Evolutionary conservation across 2,888 invertebrate species (phyloP), one percentile per base, ranked within the genome.

Genomic region (Microctonus hyperodae): DNA sequence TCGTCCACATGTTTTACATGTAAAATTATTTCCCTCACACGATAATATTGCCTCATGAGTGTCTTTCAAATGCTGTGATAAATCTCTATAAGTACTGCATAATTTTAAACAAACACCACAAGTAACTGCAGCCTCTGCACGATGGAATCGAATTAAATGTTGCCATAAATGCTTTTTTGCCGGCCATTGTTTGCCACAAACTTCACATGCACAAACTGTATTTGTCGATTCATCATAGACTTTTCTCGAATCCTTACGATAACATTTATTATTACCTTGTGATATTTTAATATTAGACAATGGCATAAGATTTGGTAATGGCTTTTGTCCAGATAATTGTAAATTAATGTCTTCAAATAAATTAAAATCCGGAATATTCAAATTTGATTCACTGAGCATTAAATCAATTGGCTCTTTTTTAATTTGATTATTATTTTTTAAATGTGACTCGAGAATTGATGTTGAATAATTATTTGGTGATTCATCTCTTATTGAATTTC

Each of bases 151-250:
- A 44, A 86, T 86, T 61, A 88, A 81, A 77, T 89, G 88, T 74
- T 88, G 88, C 88, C 88, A 89, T 0, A 88, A 79, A 72, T 88
- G 88, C 71, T 88, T 88, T 71, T 88, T 88, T 0, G 88, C 88
- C 0, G 88, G 88, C 88, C 88, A 89, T 10, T 86, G 86, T 74
- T 88, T 88, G 6, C 86, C 85, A 71, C 88, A 89, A n/a, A 88
- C 86, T 72, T 88, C 88, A 71, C 88, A 84, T 0, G 82, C 78
- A 53, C 83, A 84, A 31, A 81, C 83, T 9, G 83, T 84, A 35
- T 84, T 83, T 0, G 83, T 83, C 6, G 82, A 81, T 72, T 88
- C 87, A 10, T 87, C 87, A 71, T 88, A 88, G 0, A 88, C 87
- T 7, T 87, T 87, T 1, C 88, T 81, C 6, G 83, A 84, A 59